Base-by-base conservation (phyloP, 1,140 invertebrate genomes). In the Melipona quadrifasciata region DNA sequence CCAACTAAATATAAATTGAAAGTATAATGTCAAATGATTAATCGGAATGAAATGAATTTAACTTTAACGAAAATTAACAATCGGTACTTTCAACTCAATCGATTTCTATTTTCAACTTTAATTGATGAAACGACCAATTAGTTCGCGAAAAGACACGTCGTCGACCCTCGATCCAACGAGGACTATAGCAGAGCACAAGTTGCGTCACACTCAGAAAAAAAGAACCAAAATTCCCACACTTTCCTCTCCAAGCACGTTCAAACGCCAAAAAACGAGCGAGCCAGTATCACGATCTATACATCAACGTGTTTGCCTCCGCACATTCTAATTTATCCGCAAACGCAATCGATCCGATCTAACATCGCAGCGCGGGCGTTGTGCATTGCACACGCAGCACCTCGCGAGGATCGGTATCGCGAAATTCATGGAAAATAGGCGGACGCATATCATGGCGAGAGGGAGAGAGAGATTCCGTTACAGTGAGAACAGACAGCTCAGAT, bases 401-500 rank as follows among this genome's bases (percentile, higher is more conserved):
- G 39, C 16, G 17, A 24, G 76, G 58, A 53, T 65, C 24, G 58
- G 51, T 81, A 85, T 88, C 86, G 77, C 73, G 68, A 84, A 84
- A 88, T 88, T 88, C 82, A 88, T 87, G 82, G 83, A 78, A 88
- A 87, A 76, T 74, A 65, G 78, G 71, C 65, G 84, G 85, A 68
- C 55, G 77, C 21, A 6, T 47, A 47, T 47, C 39, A 47, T 47
- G 39, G 8, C 39, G 39, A 47, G 39, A 47, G 39, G 8, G 8
- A 34, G 19, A 8, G 68, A 24, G 68, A 57, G 21, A n/a, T 84
- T 67, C 82, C 82, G 82, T 84, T 84, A 84, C 74, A 55, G 27
- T n/a, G 24, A 61, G 65, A 71, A 84, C 67, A 77, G 16, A 24
- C 39, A 4, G 34, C 74, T 8, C 82, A 57, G 82, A 84, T 84